Conservation (phyloP, 2,888 invertebrate species). For the Nemotelus nigrinus region DNA sequence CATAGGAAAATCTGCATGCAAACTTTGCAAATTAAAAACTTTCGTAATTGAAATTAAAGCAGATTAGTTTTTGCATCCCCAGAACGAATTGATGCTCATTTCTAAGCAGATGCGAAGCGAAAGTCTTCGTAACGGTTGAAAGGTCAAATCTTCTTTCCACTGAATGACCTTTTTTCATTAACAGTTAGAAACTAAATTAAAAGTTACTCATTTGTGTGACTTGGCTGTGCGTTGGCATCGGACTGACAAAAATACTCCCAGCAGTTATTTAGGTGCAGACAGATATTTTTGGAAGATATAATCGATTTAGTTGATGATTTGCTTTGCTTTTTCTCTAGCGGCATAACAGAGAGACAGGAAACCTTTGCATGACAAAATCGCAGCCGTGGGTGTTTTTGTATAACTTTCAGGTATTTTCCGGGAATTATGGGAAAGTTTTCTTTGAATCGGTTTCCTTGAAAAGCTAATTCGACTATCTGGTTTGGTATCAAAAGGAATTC, state of each 20-base stretch:
- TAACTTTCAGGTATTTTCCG: no score
- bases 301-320: neutral
- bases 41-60: conserved; percentile 26
- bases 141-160: neutral
- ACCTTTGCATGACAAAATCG: no score
- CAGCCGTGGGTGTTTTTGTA: no score
- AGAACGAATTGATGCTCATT: neutral
- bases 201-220: neutral
- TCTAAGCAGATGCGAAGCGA: neutral
- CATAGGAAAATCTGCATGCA: conserved; percentile 16
- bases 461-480: no score
- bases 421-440: no score
- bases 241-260: neutral
- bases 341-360: no score
- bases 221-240: neutral
- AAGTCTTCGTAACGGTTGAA: neutral
- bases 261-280: neutral
- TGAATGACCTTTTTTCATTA: conserved; percentile 7
- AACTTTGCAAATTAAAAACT: conserved; percentile 26
- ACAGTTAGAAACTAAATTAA: conserved; percentile 15
- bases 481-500: no score
- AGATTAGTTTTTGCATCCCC: conserved; percentile 21
- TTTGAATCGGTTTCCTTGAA: no score
- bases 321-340: neutral
- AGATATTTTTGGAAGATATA: neutral